Evolutionary conservation across 2,797 vertebrate genomes (phyloP).

Genomic region (Diceros bicornis): DNA sequence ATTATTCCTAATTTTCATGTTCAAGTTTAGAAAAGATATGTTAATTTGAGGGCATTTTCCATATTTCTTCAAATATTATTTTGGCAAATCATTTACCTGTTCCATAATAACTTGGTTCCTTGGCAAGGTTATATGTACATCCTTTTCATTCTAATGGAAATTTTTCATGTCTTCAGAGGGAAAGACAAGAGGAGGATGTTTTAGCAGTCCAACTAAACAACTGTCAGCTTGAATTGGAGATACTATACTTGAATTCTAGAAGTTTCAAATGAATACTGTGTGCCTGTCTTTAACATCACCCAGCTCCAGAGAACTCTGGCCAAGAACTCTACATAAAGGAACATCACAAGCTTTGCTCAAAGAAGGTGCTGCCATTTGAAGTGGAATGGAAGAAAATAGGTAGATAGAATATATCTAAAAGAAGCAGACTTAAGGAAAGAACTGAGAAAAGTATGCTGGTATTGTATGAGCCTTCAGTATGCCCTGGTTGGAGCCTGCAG

Average conservation of each 20-base stretch:
- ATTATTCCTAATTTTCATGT: slow-evolving; percentile 25
- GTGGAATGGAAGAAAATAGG: background rate
- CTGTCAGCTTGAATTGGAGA: background rate
- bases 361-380: slow-evolving; percentile 32
- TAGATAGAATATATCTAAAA: background rate
- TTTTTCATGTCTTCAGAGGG: background rate
- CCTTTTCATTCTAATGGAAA: background rate
- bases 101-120: background rate
- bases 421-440: background rate
- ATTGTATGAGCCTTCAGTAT: background rate
- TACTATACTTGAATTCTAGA: background rate
- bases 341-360: background rate
- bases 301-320: background rate
- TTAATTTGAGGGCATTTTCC: background rate
- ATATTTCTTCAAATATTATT: slow-evolving; percentile 3
- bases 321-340: slow-evolving; percentile 30
- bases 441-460: background rate
- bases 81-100: background rate
- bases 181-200: background rate
- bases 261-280: background rate
- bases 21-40: background rate
- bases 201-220: background rate
- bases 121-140: background rate
- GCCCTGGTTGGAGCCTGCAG: background rate
- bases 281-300: background rate